These are phyloP conservation scores for Eucidaris tribuloides DNA, from an alignment of 35 echinoderm and acorn worm species.

Conservation along the genomic window DNA sequence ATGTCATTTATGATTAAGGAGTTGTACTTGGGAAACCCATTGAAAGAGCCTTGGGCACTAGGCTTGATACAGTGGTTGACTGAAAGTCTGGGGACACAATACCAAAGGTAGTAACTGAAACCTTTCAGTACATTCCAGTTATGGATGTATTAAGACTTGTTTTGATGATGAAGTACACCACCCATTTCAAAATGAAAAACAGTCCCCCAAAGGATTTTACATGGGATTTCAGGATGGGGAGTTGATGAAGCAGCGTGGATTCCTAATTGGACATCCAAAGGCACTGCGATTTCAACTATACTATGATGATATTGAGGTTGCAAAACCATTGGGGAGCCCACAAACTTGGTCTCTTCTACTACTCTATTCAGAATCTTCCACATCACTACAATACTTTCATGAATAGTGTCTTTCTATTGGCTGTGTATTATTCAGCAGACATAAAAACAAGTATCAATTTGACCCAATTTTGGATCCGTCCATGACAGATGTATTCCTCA, in stretches of 20 bases:
- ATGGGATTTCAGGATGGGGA: constrained; percentile 20
- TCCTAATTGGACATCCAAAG: constrained; percentile 42
- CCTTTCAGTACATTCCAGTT: constrained; percentile 64
- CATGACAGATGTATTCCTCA: no score
- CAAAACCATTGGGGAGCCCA: constrained; percentile 57
- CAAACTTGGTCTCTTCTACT: constrained; percentile 66
- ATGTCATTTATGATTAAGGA: constrained; percentile 19
- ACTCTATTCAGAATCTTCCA: constrained; percentile 59
- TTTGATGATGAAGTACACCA: constrained; percentile 6
- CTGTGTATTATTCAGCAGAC: constrained; percentile 37
- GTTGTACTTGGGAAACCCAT: not conserved
- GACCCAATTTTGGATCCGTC: constrained; percentile 31
- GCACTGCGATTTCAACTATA: constrained; percentile 58
- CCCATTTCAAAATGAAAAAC: constrained; percentile 19
- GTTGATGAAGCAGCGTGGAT: constrained; percentile 11
- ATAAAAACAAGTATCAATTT: constrained; percentile 68
- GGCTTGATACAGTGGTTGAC: constrained; percentile 30
- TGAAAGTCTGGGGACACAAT: constrained; percentile 6
- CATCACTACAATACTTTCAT: constrained; percentile 22
- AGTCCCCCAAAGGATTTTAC: not conserved
- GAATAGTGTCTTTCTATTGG: constrained; percentile 36
- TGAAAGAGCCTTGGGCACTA: constrained; percentile 18
- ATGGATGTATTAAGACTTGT: constrained; percentile 45
- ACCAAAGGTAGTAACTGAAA: constrained; percentile 44
- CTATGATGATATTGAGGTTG: constrained; percentile 71